Evolutionary conservation across 2,888 invertebrate species (phyloP).

Genomic region (Linyphia triangularis): DNA sequence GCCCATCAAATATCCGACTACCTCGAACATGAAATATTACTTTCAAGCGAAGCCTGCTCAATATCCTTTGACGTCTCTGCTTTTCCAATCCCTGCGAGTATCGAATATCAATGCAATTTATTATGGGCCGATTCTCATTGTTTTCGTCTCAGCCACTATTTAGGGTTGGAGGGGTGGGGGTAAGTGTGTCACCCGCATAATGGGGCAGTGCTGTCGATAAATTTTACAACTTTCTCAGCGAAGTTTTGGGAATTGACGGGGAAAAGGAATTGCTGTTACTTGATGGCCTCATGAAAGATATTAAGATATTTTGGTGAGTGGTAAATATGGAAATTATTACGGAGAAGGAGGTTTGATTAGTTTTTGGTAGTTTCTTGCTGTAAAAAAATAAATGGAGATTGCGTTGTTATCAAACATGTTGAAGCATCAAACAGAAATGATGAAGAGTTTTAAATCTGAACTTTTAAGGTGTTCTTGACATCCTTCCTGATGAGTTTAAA

Average conservation of each 20-base stretch:
- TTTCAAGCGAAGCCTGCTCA: neutral
- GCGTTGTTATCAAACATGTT: no score
- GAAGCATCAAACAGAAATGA: no score
- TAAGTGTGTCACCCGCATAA: neutral
- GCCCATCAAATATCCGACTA: neutral
- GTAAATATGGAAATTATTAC: no score
- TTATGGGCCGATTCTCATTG: slow-evolving; percentile 17
- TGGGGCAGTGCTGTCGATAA: slow-evolving; percentile 19
- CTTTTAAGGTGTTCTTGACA: no score
- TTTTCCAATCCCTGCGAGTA: neutral
- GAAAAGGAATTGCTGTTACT: no score
- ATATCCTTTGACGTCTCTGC: slow-evolving; percentile 2
- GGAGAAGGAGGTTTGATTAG: no score
- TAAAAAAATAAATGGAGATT: no score
- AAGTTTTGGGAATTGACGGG: neutral
- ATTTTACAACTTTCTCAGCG: slow-evolving; percentile 31
- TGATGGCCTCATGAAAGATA: no score
- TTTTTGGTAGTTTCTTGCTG: no score
- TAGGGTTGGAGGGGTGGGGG: neutral
- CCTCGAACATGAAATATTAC: slow-evolving; percentile 40
- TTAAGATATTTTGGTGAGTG: no score
- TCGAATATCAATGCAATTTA: slow-evolving; percentile 52
- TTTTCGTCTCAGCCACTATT: slow-evolving; percentile 19
- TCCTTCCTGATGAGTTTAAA: no score
- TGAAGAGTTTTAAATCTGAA: no score